Conservation (phyloP, 2,797 vertebrate genomes). For the Propithecus perrieri region DNA sequence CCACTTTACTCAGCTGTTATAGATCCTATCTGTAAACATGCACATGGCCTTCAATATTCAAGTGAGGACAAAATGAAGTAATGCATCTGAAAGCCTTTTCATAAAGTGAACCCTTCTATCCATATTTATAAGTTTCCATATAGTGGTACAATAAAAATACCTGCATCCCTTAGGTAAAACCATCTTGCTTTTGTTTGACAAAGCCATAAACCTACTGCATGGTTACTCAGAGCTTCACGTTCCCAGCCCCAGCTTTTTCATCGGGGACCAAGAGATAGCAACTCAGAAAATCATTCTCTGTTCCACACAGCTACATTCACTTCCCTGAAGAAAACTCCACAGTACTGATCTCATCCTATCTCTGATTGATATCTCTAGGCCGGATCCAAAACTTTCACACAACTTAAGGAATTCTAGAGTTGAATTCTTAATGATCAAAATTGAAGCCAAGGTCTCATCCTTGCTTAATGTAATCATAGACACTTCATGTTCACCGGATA, state of each 20-base stretch:
- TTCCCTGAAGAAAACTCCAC: neutral
- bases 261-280: neutral
- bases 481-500: fast-evolving
- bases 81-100: neutral
- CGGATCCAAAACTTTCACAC: neutral
- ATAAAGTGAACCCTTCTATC: neutral
- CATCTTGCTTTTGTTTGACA: neutral
- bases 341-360: neutral
- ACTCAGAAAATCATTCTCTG: neutral
- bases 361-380: neutral
- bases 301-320: neutral
- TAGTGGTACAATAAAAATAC: neutral
- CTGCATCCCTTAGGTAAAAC: neutral
- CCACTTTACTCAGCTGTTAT: neutral
- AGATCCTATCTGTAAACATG: neutral
- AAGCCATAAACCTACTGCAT: fast-evolving
- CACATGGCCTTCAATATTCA: neutral
- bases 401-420: neutral
- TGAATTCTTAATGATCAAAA: neutral
- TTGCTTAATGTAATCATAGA: fast-evolving
- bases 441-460: neutral
- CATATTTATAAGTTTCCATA: neutral
- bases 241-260: neutral
- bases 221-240: neutral
- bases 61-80: neutral